Percentiles rank a stretch among this genome's conserved stretches.
Evolutionary conservation across 2,797 vertebrate species (phyloP).

Genomic region (Trachops cirrhosus): DNA sequence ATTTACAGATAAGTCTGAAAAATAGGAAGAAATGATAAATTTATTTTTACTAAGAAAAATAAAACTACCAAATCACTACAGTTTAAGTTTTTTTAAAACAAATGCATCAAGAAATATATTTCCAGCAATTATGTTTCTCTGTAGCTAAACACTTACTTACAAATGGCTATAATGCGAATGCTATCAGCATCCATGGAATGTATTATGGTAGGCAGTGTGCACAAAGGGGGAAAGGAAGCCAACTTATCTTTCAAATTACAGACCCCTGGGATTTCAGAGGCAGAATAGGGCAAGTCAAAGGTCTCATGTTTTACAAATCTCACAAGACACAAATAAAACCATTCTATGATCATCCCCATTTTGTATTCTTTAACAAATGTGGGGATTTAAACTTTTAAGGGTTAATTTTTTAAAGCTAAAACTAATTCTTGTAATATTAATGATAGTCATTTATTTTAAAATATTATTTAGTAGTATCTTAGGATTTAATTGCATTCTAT

Average conservation of each 20-base stretch:
- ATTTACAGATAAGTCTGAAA: conserved; percentile 9
- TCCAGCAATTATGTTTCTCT: conserved; percentile 18
- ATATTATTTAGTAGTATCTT: conserved; percentile 1
- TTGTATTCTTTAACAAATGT: conserved; percentile 30
- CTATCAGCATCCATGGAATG: conserved; percentile 21
- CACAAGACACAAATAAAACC: conserved; percentile 45
- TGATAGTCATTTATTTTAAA: background rate
- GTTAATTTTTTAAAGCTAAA: conserved; percentile 23
- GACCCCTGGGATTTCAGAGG: conserved; percentile 12
- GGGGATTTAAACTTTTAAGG: background rate
- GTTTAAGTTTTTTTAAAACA: background rate
- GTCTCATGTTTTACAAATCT: conserved; percentile 63
- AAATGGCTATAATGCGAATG: background rate
- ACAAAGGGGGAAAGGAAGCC: background rate
- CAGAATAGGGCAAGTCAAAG: conserved; percentile 52
- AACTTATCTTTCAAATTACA: conserved; percentile 48
- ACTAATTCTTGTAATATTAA: conserved; percentile 9
- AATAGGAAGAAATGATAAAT: background rate
- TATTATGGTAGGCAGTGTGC: conserved; percentile 18
- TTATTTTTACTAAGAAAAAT: conserved; percentile 29
- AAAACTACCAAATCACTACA: background rate
- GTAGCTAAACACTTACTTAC: conserved; percentile 23
- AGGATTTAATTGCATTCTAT: background rate
- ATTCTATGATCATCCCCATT: conserved; percentile 20
- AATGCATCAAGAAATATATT: conserved; percentile 13